Percentiles rank a stretch among this genome's conserved stretches.
Evolutionary conservation across 2,113 vertebrate genomes (phyloP).

Genomic region (Cathartes aura): DNA sequence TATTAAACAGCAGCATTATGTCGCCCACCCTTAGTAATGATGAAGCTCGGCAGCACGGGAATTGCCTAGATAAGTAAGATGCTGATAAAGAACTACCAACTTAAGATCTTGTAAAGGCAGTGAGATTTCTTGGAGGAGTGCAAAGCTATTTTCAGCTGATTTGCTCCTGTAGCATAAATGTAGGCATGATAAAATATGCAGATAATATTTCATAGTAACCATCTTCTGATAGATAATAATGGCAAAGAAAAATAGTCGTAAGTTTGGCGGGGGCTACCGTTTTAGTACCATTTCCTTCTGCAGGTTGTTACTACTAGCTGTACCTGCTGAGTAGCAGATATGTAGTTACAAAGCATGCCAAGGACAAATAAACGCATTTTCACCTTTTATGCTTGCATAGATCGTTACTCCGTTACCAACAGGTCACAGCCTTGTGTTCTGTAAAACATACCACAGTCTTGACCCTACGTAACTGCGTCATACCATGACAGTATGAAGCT

Average conservation of each 20-base stretch:
- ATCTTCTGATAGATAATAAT: conserved; percentile 26
- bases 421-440: neutral
- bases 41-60: neutral
- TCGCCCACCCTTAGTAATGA: neutral
- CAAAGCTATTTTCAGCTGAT: neutral
- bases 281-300: neutral
- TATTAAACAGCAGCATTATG: neutral
- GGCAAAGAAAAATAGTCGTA: neutral
- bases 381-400: neutral
- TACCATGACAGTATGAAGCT: neutral
- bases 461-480: neutral
- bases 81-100: neutral
- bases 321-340: neutral
- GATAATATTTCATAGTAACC: conserved; percentile 11
- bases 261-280: neutral
- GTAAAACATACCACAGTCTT: rapidly evolving
- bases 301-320: neutral
- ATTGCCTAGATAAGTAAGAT: conserved; percentile 15
- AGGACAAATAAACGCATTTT: neutral
- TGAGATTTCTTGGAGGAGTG: neutral
- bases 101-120: neutral
- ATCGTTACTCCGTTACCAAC: neutral
- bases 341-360: neutral
- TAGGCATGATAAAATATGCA: neutral
- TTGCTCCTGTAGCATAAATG: neutral